Evolutionary conservation across 2,888 invertebrate species (phyloP).

Genomic region (Leptinotarsa tumamoca): DNA sequence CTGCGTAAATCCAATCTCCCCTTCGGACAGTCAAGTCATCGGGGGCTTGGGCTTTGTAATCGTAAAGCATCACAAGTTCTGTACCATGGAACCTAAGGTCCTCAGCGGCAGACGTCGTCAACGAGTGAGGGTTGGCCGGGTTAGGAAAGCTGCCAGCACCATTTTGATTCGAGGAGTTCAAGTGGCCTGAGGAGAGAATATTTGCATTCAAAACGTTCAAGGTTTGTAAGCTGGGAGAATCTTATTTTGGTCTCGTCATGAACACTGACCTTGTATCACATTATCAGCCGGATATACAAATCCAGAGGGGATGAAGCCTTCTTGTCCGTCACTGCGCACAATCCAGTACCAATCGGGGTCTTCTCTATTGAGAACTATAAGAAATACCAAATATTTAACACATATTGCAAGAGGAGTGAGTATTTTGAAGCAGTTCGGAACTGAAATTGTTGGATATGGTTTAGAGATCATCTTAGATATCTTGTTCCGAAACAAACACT

Average conservation of each 20-base stretch:
- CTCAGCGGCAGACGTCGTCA: conserved; percentile 65
- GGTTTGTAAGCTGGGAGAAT: too few relatives aligned
- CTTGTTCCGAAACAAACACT: too few relatives aligned
- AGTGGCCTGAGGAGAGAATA: conserved; percentile 62
- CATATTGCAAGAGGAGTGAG: background rate
- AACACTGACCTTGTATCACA: conserved; percentile 73
- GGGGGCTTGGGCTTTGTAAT: conserved; percentile 95
- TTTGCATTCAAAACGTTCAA: too few relatives aligned
- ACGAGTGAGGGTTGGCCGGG: conserved; percentile 57
- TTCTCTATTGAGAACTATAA: conserved; percentile 87
- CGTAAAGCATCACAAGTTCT: conserved; percentile 93
- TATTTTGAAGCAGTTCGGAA: background rate
- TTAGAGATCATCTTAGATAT: too few relatives aligned
- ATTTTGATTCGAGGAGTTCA: conserved; percentile 61
- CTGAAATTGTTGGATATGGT: too few relatives aligned
- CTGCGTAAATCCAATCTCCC: conserved; percentile 96
- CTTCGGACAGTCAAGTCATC: conserved; percentile 91
- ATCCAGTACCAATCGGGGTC: conserved; percentile 99
- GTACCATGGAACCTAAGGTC: conserved; percentile 88
- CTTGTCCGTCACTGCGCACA: conserved; percentile 89
- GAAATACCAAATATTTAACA: conserved; percentile 19
- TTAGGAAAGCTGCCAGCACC: conserved; percentile 57
- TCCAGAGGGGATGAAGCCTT: conserved; percentile 95
- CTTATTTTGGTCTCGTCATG: too few relatives aligned
- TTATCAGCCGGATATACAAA: conserved; percentile 92